Conservation (phyloP, 2,113 vertebrate genomes). For the Cebus imitator region DNA sequence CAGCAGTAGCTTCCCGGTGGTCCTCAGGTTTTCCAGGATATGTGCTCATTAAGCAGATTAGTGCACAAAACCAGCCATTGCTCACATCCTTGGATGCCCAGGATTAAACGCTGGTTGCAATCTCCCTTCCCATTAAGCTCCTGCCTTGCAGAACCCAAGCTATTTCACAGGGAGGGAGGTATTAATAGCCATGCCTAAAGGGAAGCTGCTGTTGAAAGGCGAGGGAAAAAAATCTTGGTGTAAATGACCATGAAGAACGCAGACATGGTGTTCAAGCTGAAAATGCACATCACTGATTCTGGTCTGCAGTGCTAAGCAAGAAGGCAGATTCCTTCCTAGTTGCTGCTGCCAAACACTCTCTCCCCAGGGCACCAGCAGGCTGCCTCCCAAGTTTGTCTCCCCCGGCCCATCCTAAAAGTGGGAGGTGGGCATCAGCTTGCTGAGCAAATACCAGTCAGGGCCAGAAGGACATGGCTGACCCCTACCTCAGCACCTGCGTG, state of each 20-base stretch:
- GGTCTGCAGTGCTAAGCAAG: slow-evolving; percentile 58
- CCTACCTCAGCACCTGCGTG: background rate
- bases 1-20: slow-evolving; percentile 18
- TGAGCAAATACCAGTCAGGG: background rate
- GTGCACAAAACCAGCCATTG: slow-evolving; percentile 61
- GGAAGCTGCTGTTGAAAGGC: slow-evolving; percentile 72
- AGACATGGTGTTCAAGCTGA: background rate
- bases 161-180: slow-evolving; percentile 74
- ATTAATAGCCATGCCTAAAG: slow-evolving; percentile 78
- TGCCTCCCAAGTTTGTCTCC: background rate
- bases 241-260: slow-evolving; percentile 68
- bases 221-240: slow-evolving; percentile 51
- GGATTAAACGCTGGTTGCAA: slow-evolving; percentile 73
- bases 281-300: slow-evolving; percentile 59
- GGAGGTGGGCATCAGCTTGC: background rate
- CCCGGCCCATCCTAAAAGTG: background rate
- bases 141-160: slow-evolving; percentile 69
- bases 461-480: background rate
- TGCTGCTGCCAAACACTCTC: background rate
- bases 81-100: slow-evolving; percentile 57
- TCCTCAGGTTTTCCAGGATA: slow-evolving; percentile 60
- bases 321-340: slow-evolving; percentile 57
- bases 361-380: background rate
- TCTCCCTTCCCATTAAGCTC: slow-evolving; percentile 73
- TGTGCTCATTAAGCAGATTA: slow-evolving; percentile 76